A percentile compares a stretch with the other conserved stretches of the same genome.
phyloP scores from a whole-genome alignment of 2,888 invertebrate species.

The Biston stratarius region DNA sequence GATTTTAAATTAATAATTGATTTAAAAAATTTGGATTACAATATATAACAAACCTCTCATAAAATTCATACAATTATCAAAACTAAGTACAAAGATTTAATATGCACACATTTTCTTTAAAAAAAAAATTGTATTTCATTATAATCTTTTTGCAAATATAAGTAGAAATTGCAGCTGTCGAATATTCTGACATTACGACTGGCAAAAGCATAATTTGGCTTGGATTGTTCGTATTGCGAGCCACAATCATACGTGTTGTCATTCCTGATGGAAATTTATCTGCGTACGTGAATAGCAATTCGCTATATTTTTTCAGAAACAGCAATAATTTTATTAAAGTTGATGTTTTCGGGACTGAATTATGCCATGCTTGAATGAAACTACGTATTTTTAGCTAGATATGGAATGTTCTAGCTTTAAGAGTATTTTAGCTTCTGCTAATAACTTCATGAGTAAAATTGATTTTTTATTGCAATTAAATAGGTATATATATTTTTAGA shows the following conservation, averaged over 20 bases:
- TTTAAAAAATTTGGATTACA: too few species aligned
- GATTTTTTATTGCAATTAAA: too few species aligned
- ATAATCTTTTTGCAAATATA: background rate
- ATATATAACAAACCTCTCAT: too few species aligned
- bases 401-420: background rate
- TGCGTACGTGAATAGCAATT: conserved; percentile 37
- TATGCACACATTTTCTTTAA: too few species aligned
- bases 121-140: background rate
- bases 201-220: conserved; percentile 21
- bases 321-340: conserved; percentile 36
- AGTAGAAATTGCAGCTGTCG: conserved; percentile 6
- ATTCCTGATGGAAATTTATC: conserved; percentile 40
- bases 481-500: too few species aligned
- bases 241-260: conserved; percentile 37
- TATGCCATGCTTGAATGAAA: conserved; percentile 10
- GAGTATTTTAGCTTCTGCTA: too few species aligned
- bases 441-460: too few species aligned
- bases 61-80: too few species aligned
- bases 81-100: too few species aligned
- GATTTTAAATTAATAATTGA: too few species aligned
- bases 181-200: conserved; percentile 13
- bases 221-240: conserved; percentile 21
- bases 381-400: background rate
- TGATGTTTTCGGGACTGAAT: conserved; percentile 34
- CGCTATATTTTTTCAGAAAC: conserved; percentile 38